Base-by-base conservation (phyloP, 2,113 vertebrate genomes). In the Micromys minutus region DNA sequence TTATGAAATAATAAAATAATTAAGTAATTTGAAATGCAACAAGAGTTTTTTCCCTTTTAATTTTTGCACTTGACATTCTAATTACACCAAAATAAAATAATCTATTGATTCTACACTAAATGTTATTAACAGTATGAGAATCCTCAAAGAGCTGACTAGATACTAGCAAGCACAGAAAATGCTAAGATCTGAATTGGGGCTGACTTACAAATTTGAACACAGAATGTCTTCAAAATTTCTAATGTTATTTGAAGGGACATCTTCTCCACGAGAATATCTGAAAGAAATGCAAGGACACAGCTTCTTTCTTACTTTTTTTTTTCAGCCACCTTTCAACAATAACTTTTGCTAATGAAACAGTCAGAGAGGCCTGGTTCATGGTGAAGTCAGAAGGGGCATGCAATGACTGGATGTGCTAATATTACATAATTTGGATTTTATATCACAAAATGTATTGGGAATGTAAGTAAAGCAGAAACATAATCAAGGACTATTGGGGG, bases 211-310 rank as follows among this genome's bases (percentile, higher is more conserved):
- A 39, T 81, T 3, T 74, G 39, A 67, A 31, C 2, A 71, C 22
- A 45, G 81, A 61, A 13, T 8, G 5, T 59, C 39, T 88, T 85
- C 34, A 95, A 83, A 97, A 59, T 93, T 93, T 45, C 63, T 94
- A 57, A 92, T 97, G 90, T 61, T 5, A 71, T 55, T n/a, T 61
- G 6, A 13, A 63, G 39, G 4, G 39, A 52, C 55, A 69, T 47
- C 0, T 75, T 93, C 52, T 88, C 19, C 6, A 79, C 31, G 39
- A 65, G 5, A 87, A 47, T 45, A 67, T 93, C 47, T 65, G 24
- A 91, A 31, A 87, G 15, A 95, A 95, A 72, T 8, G 65, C 3
- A 87, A 96, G 29, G 21, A 89, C 89, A 63, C 10, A 57, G 4
- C 5, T 90, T 79, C 12, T 74, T 88, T 69, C 36, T 42, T 84